These are phyloP conservation scores for Carcharodon carcharias DNA, from an alignment of 2,797 vertebrate species.

Conservation along the genomic window DNA sequence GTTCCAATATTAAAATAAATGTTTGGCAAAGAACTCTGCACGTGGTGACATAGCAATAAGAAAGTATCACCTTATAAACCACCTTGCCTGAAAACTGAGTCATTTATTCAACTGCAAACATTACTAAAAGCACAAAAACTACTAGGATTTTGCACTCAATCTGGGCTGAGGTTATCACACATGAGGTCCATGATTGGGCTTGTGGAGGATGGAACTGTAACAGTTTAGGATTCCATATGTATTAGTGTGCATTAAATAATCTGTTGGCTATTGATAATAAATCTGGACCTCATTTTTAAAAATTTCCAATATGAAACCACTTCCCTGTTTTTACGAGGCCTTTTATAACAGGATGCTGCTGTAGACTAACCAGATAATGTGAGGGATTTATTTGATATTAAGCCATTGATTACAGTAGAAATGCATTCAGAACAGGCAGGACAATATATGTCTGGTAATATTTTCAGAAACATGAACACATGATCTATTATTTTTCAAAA, in stretches of 20 bases:
- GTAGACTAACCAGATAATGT: background rate
- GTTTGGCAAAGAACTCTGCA: background rate
- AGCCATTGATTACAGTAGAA: background rate
- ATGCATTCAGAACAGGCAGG: background rate
- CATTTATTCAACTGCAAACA: background rate
- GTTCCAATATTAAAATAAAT: background rate
- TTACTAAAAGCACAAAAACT: background rate
- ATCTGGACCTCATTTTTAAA: background rate
- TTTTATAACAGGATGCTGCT: background rate
- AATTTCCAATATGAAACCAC: background rate
- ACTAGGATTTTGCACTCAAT: background rate
- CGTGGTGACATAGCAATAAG: background rate
- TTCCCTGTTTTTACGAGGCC: background rate
- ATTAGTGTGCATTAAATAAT: background rate
- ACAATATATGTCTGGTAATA: background rate
- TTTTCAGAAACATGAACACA: slow-evolving; percentile 1
- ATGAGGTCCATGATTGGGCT: background rate
- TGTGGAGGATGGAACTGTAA: background rate
- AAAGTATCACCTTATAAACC: background rate
- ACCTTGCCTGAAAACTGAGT: background rate
- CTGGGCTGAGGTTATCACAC: background rate
- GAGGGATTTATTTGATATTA: background rate
- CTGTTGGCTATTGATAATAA: background rate
- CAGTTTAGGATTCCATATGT: background rate
- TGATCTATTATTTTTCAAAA: background rate